Conservation (phyloP, 2,797 vertebrate genomes). For the Falco columbarius region DNA sequence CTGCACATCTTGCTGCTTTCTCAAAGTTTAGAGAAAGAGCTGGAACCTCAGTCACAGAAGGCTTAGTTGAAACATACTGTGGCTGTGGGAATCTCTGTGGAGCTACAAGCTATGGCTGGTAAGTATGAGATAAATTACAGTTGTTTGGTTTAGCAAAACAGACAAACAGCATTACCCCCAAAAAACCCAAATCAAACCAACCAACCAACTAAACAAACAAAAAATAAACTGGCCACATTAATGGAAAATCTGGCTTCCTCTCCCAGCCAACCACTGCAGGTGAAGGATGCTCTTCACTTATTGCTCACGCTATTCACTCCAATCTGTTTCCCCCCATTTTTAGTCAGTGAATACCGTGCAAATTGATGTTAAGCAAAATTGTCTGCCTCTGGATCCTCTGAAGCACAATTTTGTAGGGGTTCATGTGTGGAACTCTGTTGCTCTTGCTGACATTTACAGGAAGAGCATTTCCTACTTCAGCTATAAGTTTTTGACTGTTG, state of each 20-base stretch:
- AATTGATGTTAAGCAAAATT: neutral
- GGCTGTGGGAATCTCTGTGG: neutral
- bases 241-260: neutral
- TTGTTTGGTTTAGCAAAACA: neutral
- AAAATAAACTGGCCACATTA: neutral
- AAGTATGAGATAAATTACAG: neutral
- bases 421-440: neutral
- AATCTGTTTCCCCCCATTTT: neutral
- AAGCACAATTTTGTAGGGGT: neutral
- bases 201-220: neutral
- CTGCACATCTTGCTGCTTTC: neutral
- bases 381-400: neutral
- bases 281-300: neutral
- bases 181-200: neutral
- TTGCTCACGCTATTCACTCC: neutral
- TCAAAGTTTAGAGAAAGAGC: constrained; percentile 20
- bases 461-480: neutral
- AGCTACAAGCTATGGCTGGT: neutral
- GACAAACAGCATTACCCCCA: neutral
- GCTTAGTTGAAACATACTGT: neutral
- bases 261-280: neutral
- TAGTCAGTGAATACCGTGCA: neutral
- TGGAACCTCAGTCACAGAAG: neutral
- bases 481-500: neutral
- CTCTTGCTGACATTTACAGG: neutral